Percentiles rank a stretch among this genome's conserved stretches.
Evolutionary conservation across 2,113 vertebrate species (phyloP).

Genomic region (Butastur rufipennis): DNA sequence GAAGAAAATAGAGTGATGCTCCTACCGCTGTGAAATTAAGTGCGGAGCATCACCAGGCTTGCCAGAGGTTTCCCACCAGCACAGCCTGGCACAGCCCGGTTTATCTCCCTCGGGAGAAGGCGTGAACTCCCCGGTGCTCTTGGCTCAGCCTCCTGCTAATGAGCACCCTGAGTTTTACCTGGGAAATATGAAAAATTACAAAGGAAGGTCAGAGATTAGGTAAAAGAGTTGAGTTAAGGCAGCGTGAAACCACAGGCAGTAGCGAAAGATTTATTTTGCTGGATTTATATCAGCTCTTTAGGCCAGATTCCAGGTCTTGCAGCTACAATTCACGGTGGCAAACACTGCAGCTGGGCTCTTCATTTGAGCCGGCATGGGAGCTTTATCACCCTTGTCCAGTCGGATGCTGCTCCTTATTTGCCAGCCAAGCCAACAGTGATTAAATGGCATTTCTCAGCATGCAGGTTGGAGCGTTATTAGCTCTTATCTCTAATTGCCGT

Average conservation of each 20-base stretch:
- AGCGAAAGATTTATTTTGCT: slow-evolving; percentile 51
- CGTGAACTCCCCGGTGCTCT: background rate
- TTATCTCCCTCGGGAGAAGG: background rate
- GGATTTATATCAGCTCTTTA: slow-evolving; percentile 67
- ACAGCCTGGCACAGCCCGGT: background rate
- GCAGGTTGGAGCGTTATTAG: slow-evolving; percentile 49
- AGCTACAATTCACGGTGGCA: slow-evolving; percentile 58
- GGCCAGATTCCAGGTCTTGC: slow-evolving; percentile 56
- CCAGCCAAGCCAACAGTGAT: slow-evolving; percentile 15
- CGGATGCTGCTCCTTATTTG: slow-evolving; percentile 28
- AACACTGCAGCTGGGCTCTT: slow-evolving; percentile 59
- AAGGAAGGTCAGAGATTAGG: slow-evolving; percentile 64
- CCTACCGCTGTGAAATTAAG: background rate
- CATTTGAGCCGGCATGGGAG: slow-evolving; percentile 14
- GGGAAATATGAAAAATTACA: slow-evolving; percentile 41
- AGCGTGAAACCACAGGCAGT: slow-evolving; percentile 34
- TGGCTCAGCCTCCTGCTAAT: background rate
- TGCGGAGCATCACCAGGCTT: background rate
- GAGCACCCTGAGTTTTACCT: slow-evolving; percentile 33
- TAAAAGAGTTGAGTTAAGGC: slow-evolving; percentile 62
- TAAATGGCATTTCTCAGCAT: slow-evolving; percentile 47
- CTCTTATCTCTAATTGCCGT: slow-evolving; percentile 42
- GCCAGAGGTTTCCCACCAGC: background rate
- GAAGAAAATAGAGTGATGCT: background rate
- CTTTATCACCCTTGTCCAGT: slow-evolving; percentile 42